Evolutionary conservation across 2,888 invertebrate genomes (phyloP), one percentile per base, ranked within the genome.

Genomic region (Yponomeuta evonymella): DNA sequence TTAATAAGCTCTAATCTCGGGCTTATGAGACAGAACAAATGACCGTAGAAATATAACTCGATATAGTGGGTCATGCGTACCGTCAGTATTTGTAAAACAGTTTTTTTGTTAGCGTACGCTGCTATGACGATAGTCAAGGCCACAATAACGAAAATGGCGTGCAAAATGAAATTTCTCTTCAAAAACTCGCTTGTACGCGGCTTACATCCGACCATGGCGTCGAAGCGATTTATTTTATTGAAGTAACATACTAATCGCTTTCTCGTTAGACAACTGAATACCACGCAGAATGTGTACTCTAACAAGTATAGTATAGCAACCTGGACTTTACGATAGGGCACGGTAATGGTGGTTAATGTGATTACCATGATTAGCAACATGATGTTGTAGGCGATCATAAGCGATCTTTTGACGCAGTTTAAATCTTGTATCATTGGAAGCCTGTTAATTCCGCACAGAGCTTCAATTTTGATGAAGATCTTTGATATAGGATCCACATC

Each of bases 1-100:
- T 84, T 85, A 12, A 88, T 84, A 70, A 83, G 73, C 67, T 79
- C 82, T 58, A 88, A 70, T 58, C 87, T 77, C 1, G 84, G 82
- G 12, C 78, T 75, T 0, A 87, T 77, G 10, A 86, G 78, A 69
- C 80, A 84, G 0, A 87, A 72, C 2, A 88, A 76, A 73, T 88
- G 86, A 0, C 83, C 86, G 68, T 80, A 82, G 66, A 79, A 88
- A 74, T 82, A 75, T 5, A 84, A 73, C 74, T 88, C 87, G 1
- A 81, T 33, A 2, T 79, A 73, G 72, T 80, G 78, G 11, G 79
- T 73, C 0, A 81, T 51, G 63, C 78, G 76, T 0, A 80, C 66
- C 0, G 79, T 43, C n/a, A 67, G 15, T 5, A 36, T 2, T 36
- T 36, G n/a, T 2, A 30, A 64, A 8, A 12, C 29, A 2, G 1